phyloP scores from a whole-genome alignment of 2,113 vertebrate genomes.

The Labeo rohita region DNA sequence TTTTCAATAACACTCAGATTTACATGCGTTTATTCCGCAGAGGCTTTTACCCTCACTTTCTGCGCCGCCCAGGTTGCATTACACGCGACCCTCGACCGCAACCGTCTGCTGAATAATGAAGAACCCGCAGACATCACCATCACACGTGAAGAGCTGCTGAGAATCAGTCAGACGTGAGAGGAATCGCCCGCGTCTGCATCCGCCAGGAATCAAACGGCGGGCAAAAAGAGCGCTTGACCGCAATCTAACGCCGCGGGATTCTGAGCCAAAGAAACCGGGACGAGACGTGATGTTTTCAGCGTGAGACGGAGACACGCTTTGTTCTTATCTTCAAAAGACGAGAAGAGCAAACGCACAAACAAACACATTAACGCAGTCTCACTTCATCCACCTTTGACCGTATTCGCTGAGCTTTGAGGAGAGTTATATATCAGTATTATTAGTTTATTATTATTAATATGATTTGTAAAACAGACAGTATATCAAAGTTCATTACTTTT shows the following conservation, averaged over 20 bases:
- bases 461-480: too few relatives aligned
- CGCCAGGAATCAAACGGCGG: neutral
- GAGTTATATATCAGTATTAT: too few relatives aligned
- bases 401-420: too few relatives aligned
- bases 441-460: too few relatives aligned
- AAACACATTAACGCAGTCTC: neutral
- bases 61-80: neutral
- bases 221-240: neutral
- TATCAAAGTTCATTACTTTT: too few relatives aligned
- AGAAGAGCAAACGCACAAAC: conserved; percentile 43
- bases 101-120: neutral
- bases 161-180: neutral
- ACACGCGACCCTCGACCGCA: neutral
- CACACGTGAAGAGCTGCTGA: neutral
- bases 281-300: neutral
- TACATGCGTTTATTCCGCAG: neutral
- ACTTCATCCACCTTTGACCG: too few relatives aligned
- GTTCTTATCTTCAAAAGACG: conserved; percentile 74
- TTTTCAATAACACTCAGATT: neutral
- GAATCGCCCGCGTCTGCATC: neutral
- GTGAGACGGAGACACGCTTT: too few relatives aligned
- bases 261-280: neutral
- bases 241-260: neutral
- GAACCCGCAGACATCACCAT: neutral
- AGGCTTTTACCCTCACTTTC: neutral